Base-by-base conservation (phyloP, 2,797 vertebrate species). In the Ispidina picta region DNA sequence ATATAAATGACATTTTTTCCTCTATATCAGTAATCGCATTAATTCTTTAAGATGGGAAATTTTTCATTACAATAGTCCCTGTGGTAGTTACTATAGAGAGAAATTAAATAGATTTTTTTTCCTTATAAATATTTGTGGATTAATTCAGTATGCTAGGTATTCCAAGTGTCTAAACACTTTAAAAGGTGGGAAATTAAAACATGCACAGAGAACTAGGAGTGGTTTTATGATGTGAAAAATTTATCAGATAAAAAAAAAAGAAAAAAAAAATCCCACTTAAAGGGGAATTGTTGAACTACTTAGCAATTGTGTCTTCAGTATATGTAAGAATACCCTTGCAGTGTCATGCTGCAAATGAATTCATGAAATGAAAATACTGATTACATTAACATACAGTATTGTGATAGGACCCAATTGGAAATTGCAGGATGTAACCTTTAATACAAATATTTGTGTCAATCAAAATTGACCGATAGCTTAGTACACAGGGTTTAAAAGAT, bases 391-490 rank as follows among this genome's bases (percentile, higher is more conserved):
- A 97, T 96, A 96, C 90, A 93, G 95, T 94, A 95, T 93, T 96
- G 90, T 97, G 93, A 95, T 95, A 93, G 82, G 84, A 82, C 83
- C 83, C 95, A 89, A 6, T 91, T 94, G 92, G 91, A 96, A 96
- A 96, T 95, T 95, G 91, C 90, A 92, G 89, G 72, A 93, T 91
- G 94, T 94, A 95, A 94, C 87, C 94, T 92, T 95, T 96, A 95
- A 92, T 96, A 92, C 96, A 97, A 96, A 97, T 96, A 96, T 96
- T 97, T 96, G 93, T 95, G 96, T 95, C 95, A 96, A 93, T 97
- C 95, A 96, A 94, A 95, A 95, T 94, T 95, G 95, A 94, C 95
- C 81, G 83, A 95, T 93, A 93, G 90, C 86, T 90, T 80, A 80
- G 75, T 83, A 75, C 79, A 85, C 76, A 66, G 82, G 63, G 25